Base-by-base conservation (phyloP, 2,113 vertebrate species). In the Brevimyrus niger region DNA sequence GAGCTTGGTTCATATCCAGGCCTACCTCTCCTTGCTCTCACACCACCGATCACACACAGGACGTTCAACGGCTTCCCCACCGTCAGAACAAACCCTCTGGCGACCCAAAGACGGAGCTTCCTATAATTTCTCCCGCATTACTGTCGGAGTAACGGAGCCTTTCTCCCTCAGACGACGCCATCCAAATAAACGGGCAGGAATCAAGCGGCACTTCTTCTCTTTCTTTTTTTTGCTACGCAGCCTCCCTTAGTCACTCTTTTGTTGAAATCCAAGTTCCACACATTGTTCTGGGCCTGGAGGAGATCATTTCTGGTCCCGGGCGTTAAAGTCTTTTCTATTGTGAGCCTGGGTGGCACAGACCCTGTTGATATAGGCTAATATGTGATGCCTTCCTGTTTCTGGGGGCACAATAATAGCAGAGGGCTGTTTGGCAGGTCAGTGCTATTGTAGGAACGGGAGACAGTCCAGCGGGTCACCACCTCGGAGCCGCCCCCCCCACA, bases 251-350 rank as follows among this genome's bases (percentile, higher is more conserved):
- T 53, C n/a, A 0, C 35, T 89, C 55, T 83, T 76, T 76, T 65
- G 23, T 50, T 88, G n/a, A 73, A 73, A 46, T 88, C 44, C 47
- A 50, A 7, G 47, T 47, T 46, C 47, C 47, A 50, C 83, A 86
- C 44, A 27, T 47, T 86, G 83, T 86, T 48, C 65, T 23, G 27
- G 87, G 21, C 42, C 61, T 50, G 11, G 88, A 19, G 31, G 76
- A 89, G 88, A 27, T 88, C 19, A 55, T 89, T 89, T 82, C 69
- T 83, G 73, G 47, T 50, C 47, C 47, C 55, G 47, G 46, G 13
- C 42, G 6, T 53, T 53, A 50, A 53, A 82, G 46, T 17, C 88
- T 88, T 51, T 21, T 42, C 31, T 23, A 9, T 53, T 19, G 65
- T 88, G 88, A 88, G 65, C 58, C 61, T 82, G 48, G n/a, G 69